Percentiles rank a stretch among this genome's conserved stretches.
Conservation (phyloP, 2,113 vertebrate genomes). For the Xyliphius kryptos region DNA sequence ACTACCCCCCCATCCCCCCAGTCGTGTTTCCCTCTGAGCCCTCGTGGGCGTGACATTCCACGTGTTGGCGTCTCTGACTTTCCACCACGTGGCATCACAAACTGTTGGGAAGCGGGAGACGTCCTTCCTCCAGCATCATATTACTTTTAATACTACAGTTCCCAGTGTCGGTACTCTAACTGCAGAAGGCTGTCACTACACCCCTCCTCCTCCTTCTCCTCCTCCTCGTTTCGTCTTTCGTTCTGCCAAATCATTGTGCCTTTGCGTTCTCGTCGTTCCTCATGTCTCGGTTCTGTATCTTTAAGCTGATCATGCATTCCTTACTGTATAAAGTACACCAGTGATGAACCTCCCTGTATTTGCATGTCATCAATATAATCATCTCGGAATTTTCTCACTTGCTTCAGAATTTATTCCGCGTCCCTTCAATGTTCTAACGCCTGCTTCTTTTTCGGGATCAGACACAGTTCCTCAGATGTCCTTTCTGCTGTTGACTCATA, state of each 20-base stretch:
- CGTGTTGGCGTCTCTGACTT: constrained; percentile 16
- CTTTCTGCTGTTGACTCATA: too few relatives aligned
- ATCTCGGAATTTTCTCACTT: too few relatives aligned
- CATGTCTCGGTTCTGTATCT: constrained; percentile 16
- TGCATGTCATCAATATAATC: constrained; percentile 23
- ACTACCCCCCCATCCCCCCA: background rate
- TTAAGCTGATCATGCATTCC: constrained; percentile 24
- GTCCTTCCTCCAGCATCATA: constrained; percentile 1
- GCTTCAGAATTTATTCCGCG: too few relatives aligned
- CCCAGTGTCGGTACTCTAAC: constrained; percentile 15
- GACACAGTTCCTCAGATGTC: too few relatives aligned
- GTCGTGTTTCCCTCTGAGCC: constrained; percentile 9
- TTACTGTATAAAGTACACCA: constrained; percentile 20
- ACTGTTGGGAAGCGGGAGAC: constrained; percentile 17
- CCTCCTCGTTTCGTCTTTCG: constrained; percentile 18
- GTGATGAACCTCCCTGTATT: constrained; percentile 18
- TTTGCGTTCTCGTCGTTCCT: constrained; percentile 30
- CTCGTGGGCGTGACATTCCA: constrained; percentile 19
- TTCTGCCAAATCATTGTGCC: constrained; percentile 27
- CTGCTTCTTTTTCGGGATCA: too few relatives aligned
- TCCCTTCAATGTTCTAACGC: too few relatives aligned
- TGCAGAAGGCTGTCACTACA: constrained; percentile 27
- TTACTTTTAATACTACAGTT: constrained; percentile 3
- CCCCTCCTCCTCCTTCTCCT: too few relatives aligned
- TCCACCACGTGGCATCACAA: constrained; percentile 12